These are phyloP conservation scores for Heliocidaris tuberculata DNA, from an alignment of 35 echinoderm and acorn worm genomes.

Conservation along the genomic window DNA sequence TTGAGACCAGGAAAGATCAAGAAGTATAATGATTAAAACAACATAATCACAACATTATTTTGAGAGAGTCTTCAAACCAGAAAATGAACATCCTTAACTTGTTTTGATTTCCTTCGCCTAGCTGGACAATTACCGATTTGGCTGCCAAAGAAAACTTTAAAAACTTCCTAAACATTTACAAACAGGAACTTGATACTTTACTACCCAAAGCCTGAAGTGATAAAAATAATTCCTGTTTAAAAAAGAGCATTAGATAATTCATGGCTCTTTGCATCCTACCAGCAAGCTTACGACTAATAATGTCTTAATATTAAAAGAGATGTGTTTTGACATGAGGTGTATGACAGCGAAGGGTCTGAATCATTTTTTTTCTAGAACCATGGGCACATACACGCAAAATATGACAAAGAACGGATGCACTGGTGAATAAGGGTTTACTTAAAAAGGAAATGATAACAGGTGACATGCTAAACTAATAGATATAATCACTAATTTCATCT, in stretches of 20 bases:
- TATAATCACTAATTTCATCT: not conserved
- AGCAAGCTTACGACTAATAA: not conserved
- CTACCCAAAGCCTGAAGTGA: not conserved
- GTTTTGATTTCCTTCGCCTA: not conserved
- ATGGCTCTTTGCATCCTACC: not conserved
- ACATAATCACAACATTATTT: not conserved
- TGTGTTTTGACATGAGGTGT: not conserved
- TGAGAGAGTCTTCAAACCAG: not conserved
- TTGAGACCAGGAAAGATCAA: not conserved
- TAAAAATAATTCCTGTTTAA: not conserved
- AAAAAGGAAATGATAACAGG: not conserved
- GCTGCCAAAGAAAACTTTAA: not conserved
- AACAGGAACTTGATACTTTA: not conserved
- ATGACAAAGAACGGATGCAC: not conserved
- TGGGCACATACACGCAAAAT: not conserved
- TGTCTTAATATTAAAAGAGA: not conserved
- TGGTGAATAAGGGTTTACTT: not conserved
- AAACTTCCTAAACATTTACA: slow-evolving; percentile 13
- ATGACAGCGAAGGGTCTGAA: not conserved
- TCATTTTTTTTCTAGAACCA: not conserved
- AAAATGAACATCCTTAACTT: not conserved
- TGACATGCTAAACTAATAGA: not conserved
- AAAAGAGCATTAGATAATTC: not conserved
- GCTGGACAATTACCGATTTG: not conserved
- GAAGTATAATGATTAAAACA: not conserved